phyloP scores from a whole-genome alignment of 2,888 invertebrate genomes.

The Ophion obscuratus region DNA sequence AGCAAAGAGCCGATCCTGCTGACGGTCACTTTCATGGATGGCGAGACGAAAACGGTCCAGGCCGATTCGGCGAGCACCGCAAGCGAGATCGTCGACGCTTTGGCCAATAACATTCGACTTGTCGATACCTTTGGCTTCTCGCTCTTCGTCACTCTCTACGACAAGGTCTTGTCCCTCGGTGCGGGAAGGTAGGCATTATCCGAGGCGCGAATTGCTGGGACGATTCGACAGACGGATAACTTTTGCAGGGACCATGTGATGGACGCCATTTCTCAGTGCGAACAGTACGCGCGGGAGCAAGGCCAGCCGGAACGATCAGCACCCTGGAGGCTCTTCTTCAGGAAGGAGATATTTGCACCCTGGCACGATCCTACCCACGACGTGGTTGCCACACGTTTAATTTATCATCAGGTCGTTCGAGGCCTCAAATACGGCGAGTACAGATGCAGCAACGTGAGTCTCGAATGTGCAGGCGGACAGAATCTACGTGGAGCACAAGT shows the following conservation, averaged over 20 bases:
- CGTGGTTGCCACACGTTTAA: constrained; percentile 92
- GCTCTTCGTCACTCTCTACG: constrained; percentile 94
- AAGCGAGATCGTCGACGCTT: constrained; percentile 92
- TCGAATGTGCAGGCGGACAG: background rate
- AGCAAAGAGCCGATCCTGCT: constrained; percentile 93
- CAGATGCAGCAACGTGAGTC: constrained; percentile 87
- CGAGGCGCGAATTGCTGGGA: background rate
- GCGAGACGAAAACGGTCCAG: constrained; percentile 91
- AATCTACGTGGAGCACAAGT: no score
- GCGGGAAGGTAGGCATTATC: constrained; percentile 68
- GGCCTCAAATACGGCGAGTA: constrained; percentile 97
- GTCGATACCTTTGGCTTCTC: constrained; percentile 96
- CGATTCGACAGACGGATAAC: background rate
- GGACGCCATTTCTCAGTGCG: constrained; percentile 98
- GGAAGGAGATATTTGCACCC: constrained; percentile 95
- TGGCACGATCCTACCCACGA: constrained; percentile 96
- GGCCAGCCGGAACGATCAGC: constrained; percentile 93
- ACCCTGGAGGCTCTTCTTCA: constrained; percentile 94
- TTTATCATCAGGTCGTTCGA: constrained; percentile 94
- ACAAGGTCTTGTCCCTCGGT: constrained; percentile 87
- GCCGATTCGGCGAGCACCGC: constrained; percentile 97
- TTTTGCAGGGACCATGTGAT: constrained; percentile 93
- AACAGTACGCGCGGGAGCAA: constrained; percentile 96
- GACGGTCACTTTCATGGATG: constrained; percentile 95
- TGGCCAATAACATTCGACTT: constrained; percentile 91